Conservation (phyloP, 2,113 vertebrate species). For the Tetraodon nigroviridis region DNA sequence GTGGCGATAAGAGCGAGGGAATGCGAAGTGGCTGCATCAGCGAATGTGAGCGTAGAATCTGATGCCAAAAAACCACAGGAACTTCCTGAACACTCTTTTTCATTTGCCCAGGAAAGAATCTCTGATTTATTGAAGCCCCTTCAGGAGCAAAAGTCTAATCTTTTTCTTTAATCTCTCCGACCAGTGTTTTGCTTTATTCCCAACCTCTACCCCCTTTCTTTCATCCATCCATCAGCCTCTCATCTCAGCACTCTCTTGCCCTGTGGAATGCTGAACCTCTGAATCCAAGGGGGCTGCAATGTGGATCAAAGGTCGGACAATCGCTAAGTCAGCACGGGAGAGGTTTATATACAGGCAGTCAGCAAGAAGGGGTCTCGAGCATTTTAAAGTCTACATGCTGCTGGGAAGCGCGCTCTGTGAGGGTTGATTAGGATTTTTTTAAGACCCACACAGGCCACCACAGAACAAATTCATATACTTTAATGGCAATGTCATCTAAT, state of each 20-base stretch:
- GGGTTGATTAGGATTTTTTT: constrained; percentile 24
- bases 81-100: constrained; percentile 23
- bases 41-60: constrained; percentile 1
- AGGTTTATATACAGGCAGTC: constrained; percentile 27
- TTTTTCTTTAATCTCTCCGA: constrained; percentile 66
- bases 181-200: constrained; percentile 64
- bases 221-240: constrained; percentile 67
- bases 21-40: constrained; percentile 28
- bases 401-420: background rate
- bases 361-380: constrained; percentile 14
- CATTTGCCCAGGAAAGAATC: constrained; percentile 42
- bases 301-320: constrained; percentile 64
- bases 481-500: background rate
- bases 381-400: constrained; percentile 10
- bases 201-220: constrained; percentile 51
- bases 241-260: constrained; percentile 62
- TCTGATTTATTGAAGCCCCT: constrained; percentile 61
- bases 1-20: constrained; percentile 22
- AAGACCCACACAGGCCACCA: background rate
- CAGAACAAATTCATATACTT: constrained; percentile 1
- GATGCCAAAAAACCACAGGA: constrained; percentile 22
- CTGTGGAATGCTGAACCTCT: constrained; percentile 69
- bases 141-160: constrained; percentile 64
- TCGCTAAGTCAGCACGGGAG: constrained; percentile 61
- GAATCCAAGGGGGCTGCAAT: constrained; percentile 34